Evolutionary conservation across 2,888 invertebrate genomes (phyloP), one percentile per base, ranked within the genome.

Genomic region (Conus canariensis): DNA sequence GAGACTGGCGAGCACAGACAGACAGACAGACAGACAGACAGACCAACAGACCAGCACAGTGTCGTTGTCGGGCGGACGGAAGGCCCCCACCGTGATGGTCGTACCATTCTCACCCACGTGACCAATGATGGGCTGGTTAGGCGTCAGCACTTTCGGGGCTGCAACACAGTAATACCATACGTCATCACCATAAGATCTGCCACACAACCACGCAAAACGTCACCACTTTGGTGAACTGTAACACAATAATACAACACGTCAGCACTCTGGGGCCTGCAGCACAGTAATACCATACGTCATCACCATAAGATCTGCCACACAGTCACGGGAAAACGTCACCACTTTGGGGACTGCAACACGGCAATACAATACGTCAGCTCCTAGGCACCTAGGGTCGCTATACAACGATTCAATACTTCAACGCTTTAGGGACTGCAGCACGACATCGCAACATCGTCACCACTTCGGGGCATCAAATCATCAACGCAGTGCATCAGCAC

Each of bases 141-240:
- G 86, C 19, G 86, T 87, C 86, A 87, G n/a, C 19, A 87, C 67
- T 14, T 45, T 12, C 14, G 86, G 86, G 10, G 86, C 86, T 87
- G 86, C 19, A 64, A 64, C 77, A 77, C 25, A 77, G 30, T 6
- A 1, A 77, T 25, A 25, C 19, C 25, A 30, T 16, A 74, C 74
- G 74, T 74, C 74, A 74, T 74, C 74, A 74, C 74, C 19, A 16
- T 74, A n/a, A 19, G 74, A n/a, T 19, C 22, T 22, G 74, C 74
- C 8, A 8, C 74, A 74, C 74, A 22, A 22, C 10, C 10, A 64
- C 60, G 60, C 60, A 74, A 22, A 8, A 74, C 74, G 74, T 74
- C n/a, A 74, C 19, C n/a, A 74, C 74, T 74, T 74, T 74, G n/a
- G 60, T 74, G 74, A n/a, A n/a, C 19, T 16, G 74, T 22, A 74